Evolutionary conservation across 1,140 invertebrate species (phyloP), one percentile per base, ranked within the genome.

Genomic region (Saccostrea cuccullata): DNA sequence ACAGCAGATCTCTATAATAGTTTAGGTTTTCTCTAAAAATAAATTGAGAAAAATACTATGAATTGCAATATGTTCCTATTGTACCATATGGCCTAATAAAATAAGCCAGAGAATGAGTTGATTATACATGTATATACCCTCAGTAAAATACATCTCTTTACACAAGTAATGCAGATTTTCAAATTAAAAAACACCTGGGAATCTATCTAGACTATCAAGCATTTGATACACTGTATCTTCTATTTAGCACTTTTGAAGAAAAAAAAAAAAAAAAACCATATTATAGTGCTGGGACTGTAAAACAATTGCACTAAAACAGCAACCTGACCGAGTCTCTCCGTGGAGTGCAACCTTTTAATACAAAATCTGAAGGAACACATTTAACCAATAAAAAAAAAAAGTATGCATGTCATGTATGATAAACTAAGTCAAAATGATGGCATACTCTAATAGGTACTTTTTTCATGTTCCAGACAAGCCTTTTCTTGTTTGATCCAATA

Each of bases 291-390:
- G 70, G 70, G 70, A 77, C 70, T 77, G 23, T 30, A 30, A 47
- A 77, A 77, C 70, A 77, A 77, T 77, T 77, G 70, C 70, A 77
- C 70, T 77, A 77, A 77, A 77, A 77, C 70, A 77, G 70, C 70
- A 77, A 77, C 30, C 26, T 77, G 30, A 77, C 30, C 11, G 70
- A 77, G 70, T 77, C 30, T 77, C 30, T 26, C 70, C 30, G n/a
- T 0, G 36, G 13, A 30, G 70, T 77, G 70, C 30, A 77, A 36
- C 70, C 70, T 26, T 77, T 11, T 36, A 40, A 77, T 12, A 23
- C 23, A 36, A 30, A 6, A 77, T 15, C 23, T 3, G 11, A 30
- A 15, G 26, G 70, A 77, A 77, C 70, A 77, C 26, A 73, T 77
- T 30, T 77, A 77, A 77, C 58, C 58, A 36, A 77, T 36, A 15